Base-by-base conservation (phyloP, 1,140 invertebrate genomes). In the Amyelois transitella region DNA sequence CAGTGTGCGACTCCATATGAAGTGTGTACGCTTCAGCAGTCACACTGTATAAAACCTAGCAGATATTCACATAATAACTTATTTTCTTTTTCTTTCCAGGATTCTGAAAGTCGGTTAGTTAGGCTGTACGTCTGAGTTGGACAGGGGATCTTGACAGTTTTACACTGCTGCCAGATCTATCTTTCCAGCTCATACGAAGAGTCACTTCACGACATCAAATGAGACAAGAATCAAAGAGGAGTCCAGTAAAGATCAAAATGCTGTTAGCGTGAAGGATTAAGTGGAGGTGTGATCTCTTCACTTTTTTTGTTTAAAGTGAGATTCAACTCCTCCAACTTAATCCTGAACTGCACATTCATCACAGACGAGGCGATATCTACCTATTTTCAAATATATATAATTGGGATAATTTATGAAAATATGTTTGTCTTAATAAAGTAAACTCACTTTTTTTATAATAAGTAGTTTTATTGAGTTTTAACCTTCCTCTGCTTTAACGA, bases 321-420 rank as follows among this genome's bases (percentile, higher is more conserved):
- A 89, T 89, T 89, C 88, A 89, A 89, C 88, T 89, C 88, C 88
- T 89, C 88, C 87, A 89, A 89, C 87, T 89, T 88, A 89, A 87
- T 77, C 83, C 87, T 77, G 72, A 81, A 72, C 66, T 78, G 85
- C 82, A 69, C 45, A 50, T 50, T 60, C 76, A 52, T 57, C 72
- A 22, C 58, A 61, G 55, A 66, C 61, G 63, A 69, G 58, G 54
- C 8, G 32, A 38, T 14, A 1, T 38, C 6, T n/a, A n/a, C n/a
- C 12, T 3, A n/a, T 38, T 38, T 2, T 38, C 3, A 14, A 3
- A 38, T 2, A 14, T 8, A 5, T 38, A 14, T 38, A 14, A 14
- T 38, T n/a, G n/a, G n/a, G n/a, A n/a, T n/a, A n/a, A n/a, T n/a
- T n/a, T n/a, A n/a, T n/a, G n/a, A n/a, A n/a, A n/a, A n/a, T n/a